Evolutionary conservation across 2,113 vertebrate genomes (phyloP), one percentile per base, ranked within the genome.

Genomic region (Diadophis punctatus): DNA sequence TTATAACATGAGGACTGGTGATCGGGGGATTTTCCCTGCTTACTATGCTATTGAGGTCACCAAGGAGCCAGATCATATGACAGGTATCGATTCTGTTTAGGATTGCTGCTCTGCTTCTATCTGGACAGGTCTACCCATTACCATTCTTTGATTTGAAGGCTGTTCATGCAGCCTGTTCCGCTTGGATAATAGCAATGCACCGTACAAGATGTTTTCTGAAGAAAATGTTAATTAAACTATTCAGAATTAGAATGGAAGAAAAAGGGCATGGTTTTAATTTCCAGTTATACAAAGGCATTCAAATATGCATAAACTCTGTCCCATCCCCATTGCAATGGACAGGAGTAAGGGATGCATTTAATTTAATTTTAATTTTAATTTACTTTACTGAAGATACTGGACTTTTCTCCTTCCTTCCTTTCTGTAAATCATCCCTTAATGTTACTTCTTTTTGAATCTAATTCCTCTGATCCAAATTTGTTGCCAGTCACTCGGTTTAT

Each of bases 1-100:
- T 90, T 99, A 98, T 97, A 99, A 99, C 96, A 99, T 99, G 99
- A 97, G 99, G 91, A 99, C 98, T 0, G 98, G 99, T 0, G 98
- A 98, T 88, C 97, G 96, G 0, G 99, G 99, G 23, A 97, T 99
- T 96, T 99, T 99, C 93, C 99, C 99, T 2, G 99, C 99, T 86
- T 99, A 99, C 96, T 99, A 99, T 0, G 99, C 99, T 87, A 98
- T 98, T 0, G 99, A 99, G 95, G 98, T 99, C 95, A 97, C 98
- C 96, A 98, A 98, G 97, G 99, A 99, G 88, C 93, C 97, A 0
- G 99, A 99, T 55, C 97, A 97, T 1, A 90, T 98, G 93, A 97
- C 98, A 98, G 98, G 99, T 99, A 98, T 88, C 9, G 0, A 60
- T 9, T n/a, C 56, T 30, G 30, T 51, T 49, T 93, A 9, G 34